These are phyloP conservation scores for Globodera ellingtonae DNA, from an alignment of 1,140 invertebrate genomes.

Conservation along the genomic window DNA sequence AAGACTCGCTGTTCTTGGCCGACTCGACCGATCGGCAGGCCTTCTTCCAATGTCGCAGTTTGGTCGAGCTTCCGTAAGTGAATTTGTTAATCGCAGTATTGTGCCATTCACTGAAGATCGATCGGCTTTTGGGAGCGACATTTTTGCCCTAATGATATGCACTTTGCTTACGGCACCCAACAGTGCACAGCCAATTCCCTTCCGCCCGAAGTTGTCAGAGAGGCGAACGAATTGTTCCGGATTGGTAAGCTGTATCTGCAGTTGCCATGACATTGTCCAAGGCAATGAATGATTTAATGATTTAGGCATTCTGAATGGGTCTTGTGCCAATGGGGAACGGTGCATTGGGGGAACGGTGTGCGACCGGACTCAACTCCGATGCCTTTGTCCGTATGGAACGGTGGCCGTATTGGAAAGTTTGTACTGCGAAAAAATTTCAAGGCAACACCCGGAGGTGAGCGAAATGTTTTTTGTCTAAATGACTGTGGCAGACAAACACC, in stretches of 20 bases:
- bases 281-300: background rate
- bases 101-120: slow-evolving; percentile 31
- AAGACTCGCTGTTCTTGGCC: slow-evolving; percentile 23
- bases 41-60: slow-evolving; percentile 27
- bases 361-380: slow-evolving; percentile 48
- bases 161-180: slow-evolving; percentile 61
- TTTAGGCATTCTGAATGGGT: slow-evolving; percentile 63
- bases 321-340: slow-evolving; percentile 59
- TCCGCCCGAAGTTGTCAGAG: slow-evolving; percentile 41
- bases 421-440: slow-evolving; percentile 39
- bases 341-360: slow-evolving; percentile 65
- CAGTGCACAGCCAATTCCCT: slow-evolving; percentile 45
- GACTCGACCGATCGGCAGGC: slow-evolving; percentile 27
- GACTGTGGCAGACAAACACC: background rate
- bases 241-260: slow-evolving; percentile 40
- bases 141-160: slow-evolving; percentile 60
- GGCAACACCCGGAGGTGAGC: slow-evolving; percentile 11
- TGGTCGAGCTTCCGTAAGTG: slow-evolving; percentile 27
- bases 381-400: slow-evolving; percentile 61
- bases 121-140: slow-evolving; percentile 61
- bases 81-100: background rate
- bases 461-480: background rate
- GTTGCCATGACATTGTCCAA: background rate
- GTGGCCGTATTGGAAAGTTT: slow-evolving; percentile 61
- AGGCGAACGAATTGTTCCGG: slow-evolving; percentile 51